Base-by-base conservation (phyloP, 2,888 invertebrate species). In the Ochropleura plecta region DNA sequence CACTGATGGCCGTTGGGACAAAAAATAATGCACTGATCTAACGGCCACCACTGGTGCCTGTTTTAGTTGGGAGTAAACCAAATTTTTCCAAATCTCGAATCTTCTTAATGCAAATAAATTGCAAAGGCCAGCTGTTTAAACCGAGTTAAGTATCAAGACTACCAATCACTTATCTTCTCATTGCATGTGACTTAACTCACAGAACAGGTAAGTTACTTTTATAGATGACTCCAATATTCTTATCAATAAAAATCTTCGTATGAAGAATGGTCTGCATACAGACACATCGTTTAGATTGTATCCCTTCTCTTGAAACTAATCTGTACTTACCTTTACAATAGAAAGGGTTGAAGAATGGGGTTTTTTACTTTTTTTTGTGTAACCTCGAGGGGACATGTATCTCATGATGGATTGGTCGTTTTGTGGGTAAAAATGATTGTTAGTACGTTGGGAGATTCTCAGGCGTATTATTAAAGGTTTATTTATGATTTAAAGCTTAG, bases 271-370 rank as follows among this genome's bases (percentile, higher is more conserved):
- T 84, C 85, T 91, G 90, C 92, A 92, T 92, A 89, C 91, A 90
- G 93, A 90, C 92, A 93, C 94, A 91, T 95, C 95, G 93, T 96
- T 96, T 94, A 96, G 96, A 96, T 96, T 93, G 93, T 96, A 96
- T 96, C 95, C 96, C 91, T 88, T 92, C 92, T 89, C 93, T 92
- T 90, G 92, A 93, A 92, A 94, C 94, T 96, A 96, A 96, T 96
- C 96, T 96, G 92, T 93, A 91, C 90, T 92, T 90, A 92, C 89
- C 84, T 86, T 76, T 64, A 87, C 84, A 86, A 87, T 84, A 69
- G 85, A 62, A 92, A 93, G 94, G 94, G 94, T 94, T 93, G 94
- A 92, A 95, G 95, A 94, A 95, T 95, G 90, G 94, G 92, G 67
- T 89, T 86, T 86, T 83, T 85, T 93, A 93, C 67, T 1, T 65